Evolutionary conservation across 2,888 invertebrate genomes (phyloP), one percentile per base, ranked within the genome.

Genomic region (Catocala sponsa): DNA sequence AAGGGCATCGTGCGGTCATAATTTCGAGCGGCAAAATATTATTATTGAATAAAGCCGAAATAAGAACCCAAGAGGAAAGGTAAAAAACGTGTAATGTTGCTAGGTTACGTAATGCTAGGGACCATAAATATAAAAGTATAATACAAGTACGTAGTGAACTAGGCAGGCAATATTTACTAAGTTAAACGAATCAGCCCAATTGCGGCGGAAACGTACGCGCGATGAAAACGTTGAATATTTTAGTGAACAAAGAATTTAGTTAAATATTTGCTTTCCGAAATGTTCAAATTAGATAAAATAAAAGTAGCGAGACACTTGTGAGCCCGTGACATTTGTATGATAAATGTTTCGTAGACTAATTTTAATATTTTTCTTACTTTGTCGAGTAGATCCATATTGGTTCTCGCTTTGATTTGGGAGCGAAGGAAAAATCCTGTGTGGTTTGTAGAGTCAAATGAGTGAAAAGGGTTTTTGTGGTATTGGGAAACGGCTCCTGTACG

Each of bases 151-250:
- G 51, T 65, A 59, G 53, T 63, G 62, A 63, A 68, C 56, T 62
- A 71, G 64, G 63, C 53, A 62, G 65, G 57, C 50, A 61, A 72
- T 74, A 76, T 76, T 76, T 67, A 76, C 63, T 48, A 65, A 70
- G 70, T 60, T 72, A 72, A 74, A 76, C 66, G 75, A 76, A 76
- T 76, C 65, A 68, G 64, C 65, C 63, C 74, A 70, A 74, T 74
- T 74, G 70, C 56, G 68, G 68, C 54, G 56, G 65, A 68, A 70
- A 68, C 65, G 74, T 68, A 76, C 68, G 72, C 67, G 65, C 70
- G 64, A 70, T 74, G 70, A 61, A 72, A 74, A 70, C 55, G 74
- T 68, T 74, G 70, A 74, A 74, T 76, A 70, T 74, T 74, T 76
- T 69, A 72, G 65, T 60, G 66, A 70, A 76, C 58, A 72, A 76